These are phyloP conservation scores for Bergia puertoricense DNA, from an alignment of 92 coral and sea anemone species.

Conservation along the genomic window DNA sequence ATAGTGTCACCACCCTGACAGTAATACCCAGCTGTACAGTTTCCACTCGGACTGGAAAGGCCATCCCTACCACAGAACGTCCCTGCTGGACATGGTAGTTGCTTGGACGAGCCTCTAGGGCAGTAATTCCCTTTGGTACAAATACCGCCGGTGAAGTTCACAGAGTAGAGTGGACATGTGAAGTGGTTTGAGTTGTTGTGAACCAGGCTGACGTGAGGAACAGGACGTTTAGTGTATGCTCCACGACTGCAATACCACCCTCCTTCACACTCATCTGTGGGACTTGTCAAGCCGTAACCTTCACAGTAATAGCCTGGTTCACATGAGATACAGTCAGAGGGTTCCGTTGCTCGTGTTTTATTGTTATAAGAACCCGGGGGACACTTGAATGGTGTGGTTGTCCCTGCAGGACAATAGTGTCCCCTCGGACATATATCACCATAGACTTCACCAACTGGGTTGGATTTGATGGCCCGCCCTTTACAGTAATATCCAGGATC, in stretches of 20 bases:
- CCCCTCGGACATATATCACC: conserved; percentile 91
- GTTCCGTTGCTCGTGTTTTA: conserved; percentile 69
- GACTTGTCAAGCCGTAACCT: conserved; percentile 81
- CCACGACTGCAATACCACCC: conserved; percentile 94
- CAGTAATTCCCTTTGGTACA: conserved; percentile 89
- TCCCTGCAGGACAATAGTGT: conserved; percentile 78
- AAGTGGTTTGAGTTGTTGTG: conserved; percentile 85
- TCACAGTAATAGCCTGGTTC: conserved; percentile 91
- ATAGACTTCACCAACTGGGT: conserved; percentile 76
- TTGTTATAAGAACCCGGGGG: conserved; percentile 98
- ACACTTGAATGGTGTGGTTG: conserved; percentile 96
- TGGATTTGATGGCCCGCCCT: conserved; percentile 79
- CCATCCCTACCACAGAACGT: conserved; percentile 79
- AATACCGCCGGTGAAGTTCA: conserved; percentile 92
- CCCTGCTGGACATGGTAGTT: conserved; percentile 79
- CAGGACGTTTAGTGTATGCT: conserved; percentile 82
- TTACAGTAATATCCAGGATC: conserved; percentile 87
- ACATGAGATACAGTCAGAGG: conserved; percentile 88
- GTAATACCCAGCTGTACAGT: conserved; percentile 91
- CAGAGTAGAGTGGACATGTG: conserved; percentile 93
- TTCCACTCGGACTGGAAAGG: conserved; percentile 75
- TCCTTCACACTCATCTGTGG: conserved; percentile 87
- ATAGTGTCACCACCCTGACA: conserved; percentile 77
- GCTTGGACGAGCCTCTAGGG: conserved; percentile 82
- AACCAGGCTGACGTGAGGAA: conserved; percentile 53